phyloP scores from a whole-genome alignment of 2,113 vertebrate genomes.

The Cygnus atratus region DNA sequence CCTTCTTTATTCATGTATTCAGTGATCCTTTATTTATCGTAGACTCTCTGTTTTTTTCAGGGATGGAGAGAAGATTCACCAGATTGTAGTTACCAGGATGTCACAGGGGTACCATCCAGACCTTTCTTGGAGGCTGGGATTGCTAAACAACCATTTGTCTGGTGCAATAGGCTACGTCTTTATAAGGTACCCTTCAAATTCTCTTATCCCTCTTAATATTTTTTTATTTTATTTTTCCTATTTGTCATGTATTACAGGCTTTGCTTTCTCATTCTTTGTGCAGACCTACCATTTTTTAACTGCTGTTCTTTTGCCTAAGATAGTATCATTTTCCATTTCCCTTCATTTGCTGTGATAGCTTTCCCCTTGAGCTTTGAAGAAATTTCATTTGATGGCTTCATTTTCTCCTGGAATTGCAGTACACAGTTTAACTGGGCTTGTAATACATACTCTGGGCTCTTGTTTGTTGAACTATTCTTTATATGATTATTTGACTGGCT shows the following conservation, averaged over 20 bases:
- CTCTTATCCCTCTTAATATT: neutral
- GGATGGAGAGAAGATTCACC: neutral
- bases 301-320: neutral
- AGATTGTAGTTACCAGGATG: neutral
- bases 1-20: neutral
- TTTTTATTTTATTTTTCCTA: neutral
- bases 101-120: neutral
- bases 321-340: neutral
- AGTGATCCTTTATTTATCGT: neutral
- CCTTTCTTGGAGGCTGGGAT: neutral
- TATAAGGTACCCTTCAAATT: neutral
- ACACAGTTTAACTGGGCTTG: neutral
- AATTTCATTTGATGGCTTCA: conserved; percentile 27
- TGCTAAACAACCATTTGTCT: neutral
- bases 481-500: neutral
- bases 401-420: conserved; percentile 25
- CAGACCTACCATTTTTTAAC: neutral
- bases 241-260: neutral
- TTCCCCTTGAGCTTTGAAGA: conserved; percentile 10
- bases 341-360: neutral
- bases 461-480: neutral
- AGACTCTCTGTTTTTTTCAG: neutral
- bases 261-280: neutral
- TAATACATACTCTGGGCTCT: neutral
- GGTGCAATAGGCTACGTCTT: neutral